Evolutionary conservation across 2,888 invertebrate species (phyloP).

Genomic region (Abscondita cerata): DNA sequence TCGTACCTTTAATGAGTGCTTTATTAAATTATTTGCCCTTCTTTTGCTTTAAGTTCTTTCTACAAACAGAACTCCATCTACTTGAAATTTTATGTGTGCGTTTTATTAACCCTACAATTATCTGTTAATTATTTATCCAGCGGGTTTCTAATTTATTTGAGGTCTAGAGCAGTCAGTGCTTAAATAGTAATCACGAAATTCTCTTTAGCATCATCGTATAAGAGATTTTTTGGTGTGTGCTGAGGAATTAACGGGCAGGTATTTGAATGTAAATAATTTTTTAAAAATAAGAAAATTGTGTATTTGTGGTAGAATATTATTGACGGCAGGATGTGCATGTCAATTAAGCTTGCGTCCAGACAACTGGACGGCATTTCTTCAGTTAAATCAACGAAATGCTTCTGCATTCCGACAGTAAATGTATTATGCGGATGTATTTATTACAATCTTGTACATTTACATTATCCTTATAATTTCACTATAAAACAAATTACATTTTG

Average conservation of each 20-base stretch:
- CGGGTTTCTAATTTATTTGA: no score
- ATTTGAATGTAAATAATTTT: no score
- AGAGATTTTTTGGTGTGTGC: no score
- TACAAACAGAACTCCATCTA: neutral
- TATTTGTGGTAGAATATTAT: conserved; percentile 38
- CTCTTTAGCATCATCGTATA: no score
- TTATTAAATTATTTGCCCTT: no score
- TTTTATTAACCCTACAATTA: conserved; percentile 3
- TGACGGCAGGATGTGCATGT: conserved; percentile 48
- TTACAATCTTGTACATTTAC: conserved; percentile 30
- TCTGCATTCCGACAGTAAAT: conserved; percentile 46
- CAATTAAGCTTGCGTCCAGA: conserved; percentile 47
- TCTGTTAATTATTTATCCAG: neutral
- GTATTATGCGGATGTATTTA: conserved; percentile 49
- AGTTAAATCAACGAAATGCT: conserved; percentile 52
- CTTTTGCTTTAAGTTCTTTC: no score
- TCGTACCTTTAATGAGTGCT: no score
- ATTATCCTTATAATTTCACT: no score
- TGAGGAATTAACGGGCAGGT: no score
- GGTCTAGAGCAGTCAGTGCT: no score
- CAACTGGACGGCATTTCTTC: conserved; percentile 49
- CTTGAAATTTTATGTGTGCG: conserved; percentile 4
- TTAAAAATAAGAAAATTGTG: no score
- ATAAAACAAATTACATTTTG: neutral
- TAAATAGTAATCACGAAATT: no score